Evolutionary conservation across 2,888 invertebrate genomes (phyloP), one percentile per base, ranked within the genome.

Genomic region (Liodrosophila aerea): DNA sequence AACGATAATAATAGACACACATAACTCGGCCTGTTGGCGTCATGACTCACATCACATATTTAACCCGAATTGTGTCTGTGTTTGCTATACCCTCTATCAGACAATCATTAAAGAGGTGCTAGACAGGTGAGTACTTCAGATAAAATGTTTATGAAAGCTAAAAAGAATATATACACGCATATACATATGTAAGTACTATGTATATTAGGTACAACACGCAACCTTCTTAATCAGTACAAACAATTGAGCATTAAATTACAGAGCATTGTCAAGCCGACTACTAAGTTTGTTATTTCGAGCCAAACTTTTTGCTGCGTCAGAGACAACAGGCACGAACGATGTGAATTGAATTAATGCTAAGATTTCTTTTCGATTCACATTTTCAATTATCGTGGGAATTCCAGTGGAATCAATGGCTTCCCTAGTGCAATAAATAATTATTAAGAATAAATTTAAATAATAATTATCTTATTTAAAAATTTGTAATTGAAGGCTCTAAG

Each of bases 231-330:
- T n/a, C n/a, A n/a, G n/a, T n/a, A n/a, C n/a, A n/a, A n/a, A n/a
- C n/a, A n/a, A n/a, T n/a, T n/a, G n/a, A n/a, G n/a, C n/a, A n/a
- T n/a, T n/a, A n/a, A 22, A 49, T 30, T 43, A 27, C 9, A n/a
- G 39, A 36, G 47, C 60, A 71, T 40, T 37, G 30, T 22, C 0
- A 3, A 16, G 22, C 18, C 44, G 36, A 33, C 13, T 8, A 34
- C 2, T 2, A 13, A n/a, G 2, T 1, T 1, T n/a, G 5, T 34
- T 22, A 5, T 22, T 30, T 37, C 11, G 15, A 18, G 5, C 7
- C 1, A 7, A 3, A 29, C 0, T 22, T 49, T 45, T 11, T 44
- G 72, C 61, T 30, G 39, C 30, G 66, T 68, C 68, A 71, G 29
- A 7, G 7, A 4, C 9, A 33, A 29, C 11, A 0, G n/a, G 15